Evolutionary conservation across 1,140 invertebrate genomes (phyloP).

Genomic region (Harpegnathos saltator): DNA sequence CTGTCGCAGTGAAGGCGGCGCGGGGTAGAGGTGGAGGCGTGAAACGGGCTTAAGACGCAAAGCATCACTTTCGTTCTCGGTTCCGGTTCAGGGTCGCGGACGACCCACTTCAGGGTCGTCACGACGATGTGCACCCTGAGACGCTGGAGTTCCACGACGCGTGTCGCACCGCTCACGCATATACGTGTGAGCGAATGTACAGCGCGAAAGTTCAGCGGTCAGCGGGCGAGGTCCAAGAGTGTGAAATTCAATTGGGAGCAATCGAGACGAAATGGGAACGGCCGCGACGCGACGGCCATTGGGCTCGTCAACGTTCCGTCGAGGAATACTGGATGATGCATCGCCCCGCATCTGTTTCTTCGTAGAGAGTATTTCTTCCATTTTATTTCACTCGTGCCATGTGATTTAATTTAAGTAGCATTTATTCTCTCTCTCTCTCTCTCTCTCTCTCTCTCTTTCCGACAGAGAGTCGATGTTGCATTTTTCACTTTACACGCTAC

Average conservation of each 20-base stretch:
- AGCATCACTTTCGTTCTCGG: constrained; percentile 73
- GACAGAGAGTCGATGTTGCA: not conserved
- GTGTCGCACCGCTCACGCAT: not conserved
- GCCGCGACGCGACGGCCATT: constrained; percentile 1
- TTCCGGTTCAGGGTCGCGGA: constrained; percentile 71
- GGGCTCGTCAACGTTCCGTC: not conserved
- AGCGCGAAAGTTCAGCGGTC: constrained; percentile 28
- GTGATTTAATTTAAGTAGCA: not conserved
- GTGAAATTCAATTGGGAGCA: constrained; percentile 63
- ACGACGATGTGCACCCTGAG: not conserved
- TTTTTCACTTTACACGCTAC: not conserved
- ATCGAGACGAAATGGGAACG: constrained; percentile 59
- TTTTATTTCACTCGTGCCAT: no score
- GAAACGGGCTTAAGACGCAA: constrained; percentile 54
- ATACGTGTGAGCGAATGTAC: not conserved
- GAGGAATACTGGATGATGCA: not conserved
- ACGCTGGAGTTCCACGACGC: not conserved
- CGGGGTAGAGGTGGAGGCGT: not conserved
- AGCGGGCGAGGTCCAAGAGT: constrained; percentile 29
- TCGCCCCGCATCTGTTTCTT: not conserved
- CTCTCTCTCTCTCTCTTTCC: no score
- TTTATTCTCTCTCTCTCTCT: no score
- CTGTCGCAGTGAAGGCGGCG: not conserved
- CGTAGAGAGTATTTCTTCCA: no score
- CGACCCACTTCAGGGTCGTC: constrained; percentile 70